phyloP scores from a whole-genome alignment of 1,140 invertebrate genomes.

The Drosophila tristis region DNA sequence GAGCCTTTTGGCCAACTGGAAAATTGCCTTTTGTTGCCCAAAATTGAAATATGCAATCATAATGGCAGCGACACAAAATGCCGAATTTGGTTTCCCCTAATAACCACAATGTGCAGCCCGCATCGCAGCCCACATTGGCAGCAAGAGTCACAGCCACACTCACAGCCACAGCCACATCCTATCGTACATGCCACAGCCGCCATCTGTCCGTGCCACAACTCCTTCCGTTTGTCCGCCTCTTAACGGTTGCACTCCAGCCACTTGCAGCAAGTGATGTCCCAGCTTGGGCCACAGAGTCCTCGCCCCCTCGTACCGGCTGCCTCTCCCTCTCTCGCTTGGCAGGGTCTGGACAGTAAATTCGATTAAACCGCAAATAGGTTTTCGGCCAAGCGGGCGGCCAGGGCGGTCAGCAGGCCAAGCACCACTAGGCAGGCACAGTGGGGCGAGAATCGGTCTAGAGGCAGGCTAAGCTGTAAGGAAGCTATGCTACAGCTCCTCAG shows the following conservation, averaged over 20 bases:
- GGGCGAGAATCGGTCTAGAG: neutral
- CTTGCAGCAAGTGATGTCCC: conserved; percentile 71
- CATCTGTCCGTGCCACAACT: conserved; percentile 31
- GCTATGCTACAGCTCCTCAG: too few relatives aligned
- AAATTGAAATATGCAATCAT: conserved; percentile 74
- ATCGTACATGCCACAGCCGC: conserved; percentile 38
- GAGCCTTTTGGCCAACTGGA: neutral
- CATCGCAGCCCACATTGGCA: neutral
- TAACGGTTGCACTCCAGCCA: conserved; percentile 46
- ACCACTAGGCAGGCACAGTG: conserved; percentile 43
- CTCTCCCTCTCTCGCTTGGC: conserved; percentile 38
- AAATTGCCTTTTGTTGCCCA: conserved; percentile 57
- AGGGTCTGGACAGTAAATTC: conserved; percentile 76
- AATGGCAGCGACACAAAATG: conserved; percentile 65
- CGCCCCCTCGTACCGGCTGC: neutral
- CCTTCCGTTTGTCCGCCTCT: conserved; percentile 29
- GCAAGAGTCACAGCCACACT: neutral
- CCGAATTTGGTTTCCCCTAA: conserved; percentile 74
- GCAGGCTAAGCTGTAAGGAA: too few relatives aligned
- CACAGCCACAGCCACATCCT: neutral
- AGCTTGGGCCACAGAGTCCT: conserved; percentile 33
- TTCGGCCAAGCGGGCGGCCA: conserved; percentile 54
- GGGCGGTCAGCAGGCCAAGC: conserved; percentile 64
- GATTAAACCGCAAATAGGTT: conserved; percentile 81
- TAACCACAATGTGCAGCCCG: conserved; percentile 58